Evolutionary conservation across 2,888 invertebrate genomes (phyloP).

Genomic region (Graphium colonna): DNA sequence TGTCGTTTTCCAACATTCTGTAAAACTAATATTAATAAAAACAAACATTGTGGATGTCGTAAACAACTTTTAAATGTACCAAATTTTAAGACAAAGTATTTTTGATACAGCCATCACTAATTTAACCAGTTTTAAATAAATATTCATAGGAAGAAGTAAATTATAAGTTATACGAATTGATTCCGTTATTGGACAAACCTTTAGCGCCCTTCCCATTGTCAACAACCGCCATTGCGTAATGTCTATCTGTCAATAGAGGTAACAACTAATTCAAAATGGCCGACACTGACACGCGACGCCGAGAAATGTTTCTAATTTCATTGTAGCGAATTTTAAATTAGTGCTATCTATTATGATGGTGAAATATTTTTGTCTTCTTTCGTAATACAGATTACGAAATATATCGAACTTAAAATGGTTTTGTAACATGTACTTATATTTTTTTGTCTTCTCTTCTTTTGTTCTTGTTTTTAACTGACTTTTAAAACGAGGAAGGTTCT

Average conservation of each 20-base stretch:
- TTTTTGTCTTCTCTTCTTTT: too few relatives aligned
- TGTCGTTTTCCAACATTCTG: too few relatives aligned
- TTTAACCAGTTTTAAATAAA: background rate
- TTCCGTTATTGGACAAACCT: conserved; percentile 12
- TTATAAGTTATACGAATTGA: background rate
- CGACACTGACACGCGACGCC: conserved; percentile 48
- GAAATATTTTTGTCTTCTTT: background rate
- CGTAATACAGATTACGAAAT: too few relatives aligned
- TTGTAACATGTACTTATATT: too few relatives aligned
- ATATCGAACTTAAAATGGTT: too few relatives aligned
- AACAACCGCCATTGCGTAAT: conserved; percentile 37
- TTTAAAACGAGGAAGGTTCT: too few relatives aligned
- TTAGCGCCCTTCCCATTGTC: conserved; percentile 26
- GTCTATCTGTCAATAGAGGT: conserved; percentile 39
- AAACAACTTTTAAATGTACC: too few relatives aligned
- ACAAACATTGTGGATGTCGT: too few relatives aligned
- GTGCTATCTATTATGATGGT: conserved; percentile 8
- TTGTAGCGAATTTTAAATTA: conserved; percentile 38
- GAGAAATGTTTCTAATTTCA: conserved; percentile 46
- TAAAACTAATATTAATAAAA: too few relatives aligned
- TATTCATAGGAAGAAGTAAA: background rate
- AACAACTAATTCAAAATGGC: conserved; percentile 58
- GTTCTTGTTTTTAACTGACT: too few relatives aligned
- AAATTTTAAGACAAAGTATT: too few relatives aligned
- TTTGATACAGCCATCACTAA: background rate